phyloP scores from a whole-genome alignment of 1,140 invertebrate genomes.

The Drosophila persimilis region DNA sequence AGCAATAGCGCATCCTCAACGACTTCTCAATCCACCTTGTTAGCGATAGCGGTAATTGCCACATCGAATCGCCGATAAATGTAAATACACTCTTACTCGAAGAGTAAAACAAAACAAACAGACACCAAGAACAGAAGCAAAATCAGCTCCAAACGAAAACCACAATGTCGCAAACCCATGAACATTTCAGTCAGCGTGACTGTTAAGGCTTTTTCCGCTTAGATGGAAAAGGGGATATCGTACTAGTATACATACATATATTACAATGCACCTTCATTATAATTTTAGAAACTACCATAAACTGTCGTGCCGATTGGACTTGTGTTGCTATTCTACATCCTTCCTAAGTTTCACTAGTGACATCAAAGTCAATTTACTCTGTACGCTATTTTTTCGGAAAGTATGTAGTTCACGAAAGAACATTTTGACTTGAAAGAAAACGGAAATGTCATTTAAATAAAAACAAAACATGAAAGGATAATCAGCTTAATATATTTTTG shows the following conservation, averaged over 20 bases:
- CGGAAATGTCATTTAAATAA: slow-evolving; percentile 52
- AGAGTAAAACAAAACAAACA: neutral
- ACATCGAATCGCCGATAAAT: slow-evolving; percentile 52
- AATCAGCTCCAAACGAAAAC: slow-evolving; percentile 11
- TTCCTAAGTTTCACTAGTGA: neutral
- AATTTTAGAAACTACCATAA: too few species aligned
- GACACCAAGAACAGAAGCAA: slow-evolving; percentile 10
- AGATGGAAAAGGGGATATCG: too few species aligned
- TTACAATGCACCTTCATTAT: too few species aligned
- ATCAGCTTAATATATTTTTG: neutral
- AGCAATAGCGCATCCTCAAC: slow-evolving; percentile 15
- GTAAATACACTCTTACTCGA: slow-evolving; percentile 62
- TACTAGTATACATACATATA: too few species aligned
- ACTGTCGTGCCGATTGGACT: too few species aligned
- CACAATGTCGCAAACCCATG: slow-evolving; percentile 17
- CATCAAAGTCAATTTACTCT: slow-evolving; percentile 4
- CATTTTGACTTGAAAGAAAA: slow-evolving; percentile 40
- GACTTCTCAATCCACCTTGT: slow-evolving; percentile 39
- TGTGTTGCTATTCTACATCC: neutral
- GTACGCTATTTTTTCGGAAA: neutral
- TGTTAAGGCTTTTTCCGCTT: too few species aligned
- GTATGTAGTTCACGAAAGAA: slow-evolving; percentile 4
- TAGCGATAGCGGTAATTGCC: slow-evolving; percentile 53
- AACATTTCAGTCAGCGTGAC: slow-evolving; percentile 20
- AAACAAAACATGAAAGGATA: slow-evolving; percentile 22